Base-by-base conservation (phyloP, 2,888 invertebrate genomes). In the Sminthurinus aureus region DNA sequence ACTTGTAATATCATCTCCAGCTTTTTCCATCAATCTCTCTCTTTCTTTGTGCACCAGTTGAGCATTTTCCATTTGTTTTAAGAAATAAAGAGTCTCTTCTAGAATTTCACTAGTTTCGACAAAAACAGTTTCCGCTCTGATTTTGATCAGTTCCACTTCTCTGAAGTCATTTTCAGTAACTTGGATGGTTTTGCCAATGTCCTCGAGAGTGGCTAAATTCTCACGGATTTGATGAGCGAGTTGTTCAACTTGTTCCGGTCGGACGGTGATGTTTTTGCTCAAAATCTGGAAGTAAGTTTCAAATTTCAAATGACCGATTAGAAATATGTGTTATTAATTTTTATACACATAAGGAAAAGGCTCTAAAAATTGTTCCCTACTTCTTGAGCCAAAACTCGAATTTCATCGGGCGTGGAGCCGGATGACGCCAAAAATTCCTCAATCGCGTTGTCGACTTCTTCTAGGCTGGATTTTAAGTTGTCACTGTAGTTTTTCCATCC, bases 141-240 rank as follows among this genome's bases (percentile, higher is more conserved):
- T 91, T 89, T 95, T 95, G 52, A 97, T 91, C 12, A 92, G 90
- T 89, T 95, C 94, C 0, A 98, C 98, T 87, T 92, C 91, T 67
- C 93, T 92, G 85, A 98, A 92, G 90, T 98, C 96, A 26, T 94
- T 93, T 85, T 94, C 93, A 0, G 99, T 99, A 88, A 95, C 98
- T 71, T 93, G 93, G 83, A 99, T 94, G 88, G 99, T 99, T 84
- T 93, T 93, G 89, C 98, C 97, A 85, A 98, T 98, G 89, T 99
- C 94, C 78, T 96, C 97, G 26, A 99, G 92, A 58, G 96, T 95
- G 18, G 94, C 93, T 64, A 99, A 96, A 20, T 96, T 97, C 80
- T 93, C 92, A 90, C 95, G 95, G 86, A 98, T 98, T 89, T 94
- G 93, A 82, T 93, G 93, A 0, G 97, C 96, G 82, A 98, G 91